Conservation (phyloP, 2,888 invertebrate species). For the Blera fallax region DNA sequence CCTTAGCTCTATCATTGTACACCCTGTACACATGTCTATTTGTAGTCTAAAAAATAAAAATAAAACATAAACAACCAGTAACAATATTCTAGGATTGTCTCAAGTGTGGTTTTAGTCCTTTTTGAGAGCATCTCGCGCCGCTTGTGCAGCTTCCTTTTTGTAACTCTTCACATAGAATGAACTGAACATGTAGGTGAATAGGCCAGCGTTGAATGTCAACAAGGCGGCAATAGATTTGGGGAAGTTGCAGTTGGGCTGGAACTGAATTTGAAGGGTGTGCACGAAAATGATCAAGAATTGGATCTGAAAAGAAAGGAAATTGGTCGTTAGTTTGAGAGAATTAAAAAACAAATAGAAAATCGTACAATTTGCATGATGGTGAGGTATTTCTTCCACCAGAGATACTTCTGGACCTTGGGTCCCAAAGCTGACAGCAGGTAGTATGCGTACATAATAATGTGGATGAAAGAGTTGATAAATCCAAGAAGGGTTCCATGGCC, state of each 20-base stretch:
- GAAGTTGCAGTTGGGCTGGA: constrained; percentile 87
- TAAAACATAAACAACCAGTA: not conserved
- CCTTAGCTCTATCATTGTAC: constrained; percentile 38
- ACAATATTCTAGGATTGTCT: not conserved
- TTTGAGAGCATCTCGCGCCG: constrained; percentile 74
- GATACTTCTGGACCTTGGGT: constrained; percentile 92
- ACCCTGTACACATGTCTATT: constrained; percentile 10
- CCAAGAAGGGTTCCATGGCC: constrained; percentile 94
- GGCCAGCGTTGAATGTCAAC: constrained; percentile 86
- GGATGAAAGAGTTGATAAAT: constrained; percentile 93
- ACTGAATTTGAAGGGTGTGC: constrained; percentile 86
- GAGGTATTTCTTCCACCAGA: constrained; percentile 98
- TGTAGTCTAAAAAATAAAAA: not conserved
- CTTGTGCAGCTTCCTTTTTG: constrained; percentile 80
- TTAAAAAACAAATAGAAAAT: constrained; percentile 24
- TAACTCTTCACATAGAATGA: constrained; percentile 89
- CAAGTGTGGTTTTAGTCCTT: constrained; percentile 75
- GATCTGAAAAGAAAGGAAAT: constrained; percentile 82
- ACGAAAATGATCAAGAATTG: constrained; percentile 90
- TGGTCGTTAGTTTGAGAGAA: not conserved
- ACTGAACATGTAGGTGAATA: constrained; percentile 90
- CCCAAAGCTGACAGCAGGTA: constrained; percentile 94
- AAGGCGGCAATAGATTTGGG: constrained; percentile 87
- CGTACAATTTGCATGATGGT: constrained; percentile 92
- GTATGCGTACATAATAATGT: constrained; percentile 95